Evolutionary conservation across 30 jellyfish, hydroid and myxozoan species (phyloP).

Genomic region (Aurelia coerulea): DNA sequence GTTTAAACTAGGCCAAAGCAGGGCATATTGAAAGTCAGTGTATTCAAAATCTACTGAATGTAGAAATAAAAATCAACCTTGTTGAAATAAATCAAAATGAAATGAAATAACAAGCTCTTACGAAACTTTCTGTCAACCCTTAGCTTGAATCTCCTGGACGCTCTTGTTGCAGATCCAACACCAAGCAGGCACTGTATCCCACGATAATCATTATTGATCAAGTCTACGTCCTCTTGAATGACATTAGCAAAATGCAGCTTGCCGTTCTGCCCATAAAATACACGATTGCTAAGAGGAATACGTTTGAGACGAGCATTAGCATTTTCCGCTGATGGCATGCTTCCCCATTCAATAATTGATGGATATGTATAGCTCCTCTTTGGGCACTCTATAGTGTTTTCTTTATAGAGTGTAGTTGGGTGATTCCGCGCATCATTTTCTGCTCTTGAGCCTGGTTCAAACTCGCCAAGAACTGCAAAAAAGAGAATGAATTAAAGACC

Average conservation of each 20-base stretch:
- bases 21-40: too few relatives aligned
- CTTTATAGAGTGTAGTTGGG: conserved; percentile 32
- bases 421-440: conserved; percentile 46
- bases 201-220: conserved; percentile 59
- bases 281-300: conserved; percentile 65
- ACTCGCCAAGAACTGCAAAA: conserved; percentile 58
- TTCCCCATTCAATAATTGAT: conserved; percentile 70
- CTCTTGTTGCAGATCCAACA: conserved; percentile 49
- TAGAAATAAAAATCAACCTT: too few relatives aligned
- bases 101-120: not conserved
- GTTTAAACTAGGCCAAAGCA: too few relatives aligned
- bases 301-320: conserved; percentile 54
- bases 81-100: too few relatives aligned
- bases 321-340: conserved; percentile 40
- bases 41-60: too few relatives aligned
- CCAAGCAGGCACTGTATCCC: conserved; percentile 66
- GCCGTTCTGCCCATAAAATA: conserved; percentile 53
- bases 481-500: not conserved
- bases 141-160: conserved; percentile 46
- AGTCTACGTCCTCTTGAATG: conserved; percentile 33
- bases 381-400: conserved; percentile 53
- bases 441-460: conserved; percentile 27
- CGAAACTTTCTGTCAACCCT: conserved; percentile 41
- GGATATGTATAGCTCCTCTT: conserved; percentile 58
- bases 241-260: conserved; percentile 58